These are phyloP conservation scores for Epirrhoe tristata DNA, from an alignment of 2,888 invertebrate species.

Conservation along the genomic window DNA sequence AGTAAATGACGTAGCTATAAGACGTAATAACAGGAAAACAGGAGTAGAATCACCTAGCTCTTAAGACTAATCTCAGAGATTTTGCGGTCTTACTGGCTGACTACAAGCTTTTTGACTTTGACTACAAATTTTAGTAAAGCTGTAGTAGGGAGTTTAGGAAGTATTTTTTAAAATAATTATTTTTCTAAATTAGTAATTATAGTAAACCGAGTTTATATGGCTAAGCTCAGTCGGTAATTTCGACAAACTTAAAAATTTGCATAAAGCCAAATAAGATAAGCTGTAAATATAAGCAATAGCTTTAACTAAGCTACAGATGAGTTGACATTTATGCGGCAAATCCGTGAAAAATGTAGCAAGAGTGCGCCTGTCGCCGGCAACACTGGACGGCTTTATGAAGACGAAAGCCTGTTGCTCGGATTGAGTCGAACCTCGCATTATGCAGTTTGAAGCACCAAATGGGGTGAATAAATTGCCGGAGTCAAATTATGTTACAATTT, in stretches of 20 bases:
- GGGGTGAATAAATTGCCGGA: constrained; percentile 42
- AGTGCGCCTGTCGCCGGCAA: constrained; percentile 5
- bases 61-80: too few species aligned
- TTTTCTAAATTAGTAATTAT: too few species aligned
- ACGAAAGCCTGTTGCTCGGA: constrained; percentile 58
- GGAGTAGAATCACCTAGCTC: too few species aligned
- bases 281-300: not conserved
- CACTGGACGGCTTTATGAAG: constrained; percentile 45
- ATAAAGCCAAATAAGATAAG: too few species aligned
- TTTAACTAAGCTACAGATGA: not conserved
- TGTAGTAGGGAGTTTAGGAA: too few species aligned
- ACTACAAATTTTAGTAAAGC: too few species aligned
- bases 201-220: too few species aligned
- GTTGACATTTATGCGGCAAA: not conserved
- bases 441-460: constrained; percentile 38
- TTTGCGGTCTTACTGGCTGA: too few species aligned
- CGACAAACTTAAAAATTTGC: too few species aligned
- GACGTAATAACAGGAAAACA: not conserved
- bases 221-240: too few species aligned
- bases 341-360: not conserved
- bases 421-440: constrained; percentile 39
- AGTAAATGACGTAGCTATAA: not conserved
- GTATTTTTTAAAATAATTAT: too few species aligned
- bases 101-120: too few species aligned
- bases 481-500: constrained; percentile 35